phyloP scores from a whole-genome alignment of 2,113 vertebrate species.

The Anguilla japonica region DNA sequence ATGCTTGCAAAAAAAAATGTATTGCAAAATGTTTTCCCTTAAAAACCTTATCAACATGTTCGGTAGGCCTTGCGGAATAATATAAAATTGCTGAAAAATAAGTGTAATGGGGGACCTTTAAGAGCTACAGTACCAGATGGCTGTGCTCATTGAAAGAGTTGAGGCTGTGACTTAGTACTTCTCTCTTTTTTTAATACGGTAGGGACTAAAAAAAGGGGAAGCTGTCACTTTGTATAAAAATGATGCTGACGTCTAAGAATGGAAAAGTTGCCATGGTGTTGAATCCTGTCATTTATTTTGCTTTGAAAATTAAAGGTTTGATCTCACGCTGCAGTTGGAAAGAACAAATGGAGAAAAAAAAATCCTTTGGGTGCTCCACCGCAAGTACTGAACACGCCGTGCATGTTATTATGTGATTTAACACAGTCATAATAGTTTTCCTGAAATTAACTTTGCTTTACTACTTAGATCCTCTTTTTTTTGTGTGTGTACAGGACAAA shows the following conservation, averaged over 20 bases:
- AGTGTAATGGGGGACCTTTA: neutral
- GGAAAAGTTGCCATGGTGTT: neutral
- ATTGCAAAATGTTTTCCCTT: neutral
- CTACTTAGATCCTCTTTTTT: too few species aligned
- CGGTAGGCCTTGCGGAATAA: too few species aligned
- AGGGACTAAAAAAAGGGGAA: neutral
- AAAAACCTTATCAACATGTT: neutral
- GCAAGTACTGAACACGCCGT: neutral
- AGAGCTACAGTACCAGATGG: neutral
- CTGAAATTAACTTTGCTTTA: too few species aligned
- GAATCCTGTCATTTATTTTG: neutral
- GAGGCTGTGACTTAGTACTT: neutral
- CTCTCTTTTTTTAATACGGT: neutral
- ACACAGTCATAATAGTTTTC: too few species aligned
- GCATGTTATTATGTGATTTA: neutral
- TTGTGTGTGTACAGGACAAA: too few species aligned
- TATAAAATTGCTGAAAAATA: too few species aligned
- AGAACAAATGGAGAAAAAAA: neutral
- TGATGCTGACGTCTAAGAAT: neutral
- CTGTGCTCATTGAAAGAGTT: neutral
- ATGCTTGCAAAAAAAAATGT: too few species aligned
- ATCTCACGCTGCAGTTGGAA: neutral
- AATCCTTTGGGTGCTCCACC: neutral
- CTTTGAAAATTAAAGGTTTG: neutral
- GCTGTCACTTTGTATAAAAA: neutral